Conservation (phyloP, 2,888 invertebrate species). For the Hecatera dysodea region DNA sequence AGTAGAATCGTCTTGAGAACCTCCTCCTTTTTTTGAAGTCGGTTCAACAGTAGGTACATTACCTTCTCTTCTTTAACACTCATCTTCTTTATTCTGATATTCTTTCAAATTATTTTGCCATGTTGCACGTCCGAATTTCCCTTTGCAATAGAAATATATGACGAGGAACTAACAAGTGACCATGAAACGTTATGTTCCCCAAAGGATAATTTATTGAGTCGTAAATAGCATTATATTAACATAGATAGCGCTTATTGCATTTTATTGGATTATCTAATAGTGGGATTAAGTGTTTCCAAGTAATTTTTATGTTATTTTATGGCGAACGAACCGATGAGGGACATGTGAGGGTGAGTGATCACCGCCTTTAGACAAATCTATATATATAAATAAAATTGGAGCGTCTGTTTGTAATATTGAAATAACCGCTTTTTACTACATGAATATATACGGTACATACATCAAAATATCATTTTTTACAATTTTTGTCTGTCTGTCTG, state of each 20-base stretch:
- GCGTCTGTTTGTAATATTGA: too few relatives aligned
- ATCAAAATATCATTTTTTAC: too few relatives aligned
- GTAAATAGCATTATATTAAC: slow-evolving; percentile 62
- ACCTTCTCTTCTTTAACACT: slow-evolving; percentile 44
- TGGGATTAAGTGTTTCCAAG: slow-evolving; percentile 30
- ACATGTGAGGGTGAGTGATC: background rate
- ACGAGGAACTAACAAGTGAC: slow-evolving; percentile 30
- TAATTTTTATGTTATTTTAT: background rate
- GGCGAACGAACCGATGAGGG: background rate
- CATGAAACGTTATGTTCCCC: slow-evolving; percentile 31
- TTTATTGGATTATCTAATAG: slow-evolving; percentile 37
- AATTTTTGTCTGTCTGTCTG: too few relatives aligned
- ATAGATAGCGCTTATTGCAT: slow-evolving; percentile 59
- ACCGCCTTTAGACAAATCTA: too few relatives aligned
- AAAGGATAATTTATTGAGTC: slow-evolving; percentile 54
- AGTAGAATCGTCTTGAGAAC: too few relatives aligned
- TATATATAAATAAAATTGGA: too few relatives aligned
- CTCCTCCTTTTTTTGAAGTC: too few relatives aligned
- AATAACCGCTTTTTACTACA: too few relatives aligned
- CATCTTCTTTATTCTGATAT: slow-evolving; percentile 25
- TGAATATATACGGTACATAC: too few relatives aligned
- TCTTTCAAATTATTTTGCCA: slow-evolving; percentile 19
- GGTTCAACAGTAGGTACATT: too few relatives aligned
- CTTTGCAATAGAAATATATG: slow-evolving; percentile 22
- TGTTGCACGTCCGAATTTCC: slow-evolving; percentile 43